Percentiles rank a stretch among this genome's conserved stretches.
phyloP scores from a whole-genome alignment of 2,888 invertebrate genomes.

The Amphipyra berbera region DNA sequence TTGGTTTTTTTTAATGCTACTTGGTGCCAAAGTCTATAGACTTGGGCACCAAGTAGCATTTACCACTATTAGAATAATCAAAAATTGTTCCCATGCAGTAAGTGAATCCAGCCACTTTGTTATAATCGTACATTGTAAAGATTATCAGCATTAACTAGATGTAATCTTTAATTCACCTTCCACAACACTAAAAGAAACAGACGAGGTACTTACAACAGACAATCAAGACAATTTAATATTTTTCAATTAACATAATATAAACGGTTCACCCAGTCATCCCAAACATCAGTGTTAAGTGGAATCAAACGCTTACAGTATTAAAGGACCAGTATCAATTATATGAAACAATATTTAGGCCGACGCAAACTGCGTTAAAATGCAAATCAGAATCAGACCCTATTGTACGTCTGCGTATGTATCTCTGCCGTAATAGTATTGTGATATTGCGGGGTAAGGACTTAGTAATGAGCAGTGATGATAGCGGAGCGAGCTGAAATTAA shows the following conservation, averaged over 20 bases:
- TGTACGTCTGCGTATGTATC: conserved; percentile 51
- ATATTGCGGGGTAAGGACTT: conserved; percentile 12
- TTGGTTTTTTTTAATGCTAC: too few species aligned
- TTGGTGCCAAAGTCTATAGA: too few species aligned
- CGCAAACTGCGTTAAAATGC: conserved; percentile 71
- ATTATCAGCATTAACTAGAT: too few species aligned
- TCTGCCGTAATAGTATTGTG: conserved; percentile 39
- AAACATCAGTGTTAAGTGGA: conserved; percentile 34
- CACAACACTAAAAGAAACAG: too few species aligned
- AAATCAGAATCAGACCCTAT: conserved; percentile 67
- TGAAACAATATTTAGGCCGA: conserved; percentile 66
- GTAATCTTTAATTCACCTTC: too few species aligned
- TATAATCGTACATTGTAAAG: too few species aligned
- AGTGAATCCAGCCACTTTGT: too few species aligned
- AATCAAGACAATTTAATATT: not conserved
- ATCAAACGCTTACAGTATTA: conserved; percentile 41
- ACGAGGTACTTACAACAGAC: too few species aligned
- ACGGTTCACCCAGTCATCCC: conserved; percentile 1
- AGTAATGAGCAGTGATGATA: conserved; percentile 12
- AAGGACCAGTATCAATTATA: conserved; percentile 63
- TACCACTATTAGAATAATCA: too few species aligned
- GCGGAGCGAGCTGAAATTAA: not conserved
- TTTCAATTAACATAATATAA: not conserved
- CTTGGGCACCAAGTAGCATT: too few species aligned
- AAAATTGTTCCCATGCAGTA: too few species aligned